Conservation (phyloP, 1,140 invertebrate species). For the Monomorium pharaonis region DNA sequence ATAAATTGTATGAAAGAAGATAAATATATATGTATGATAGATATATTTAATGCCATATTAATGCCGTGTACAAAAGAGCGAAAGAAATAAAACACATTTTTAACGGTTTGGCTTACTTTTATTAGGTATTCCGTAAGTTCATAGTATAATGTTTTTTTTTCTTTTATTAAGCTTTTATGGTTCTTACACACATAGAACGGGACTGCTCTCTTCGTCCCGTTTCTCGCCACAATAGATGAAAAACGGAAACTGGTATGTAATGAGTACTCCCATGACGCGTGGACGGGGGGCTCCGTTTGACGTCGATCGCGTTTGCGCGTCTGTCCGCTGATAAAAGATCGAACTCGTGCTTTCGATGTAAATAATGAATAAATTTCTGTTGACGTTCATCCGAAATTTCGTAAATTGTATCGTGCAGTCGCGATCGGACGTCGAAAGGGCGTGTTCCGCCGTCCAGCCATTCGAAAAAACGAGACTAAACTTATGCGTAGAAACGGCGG, state of each 20-base stretch:
- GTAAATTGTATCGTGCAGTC: background rate
- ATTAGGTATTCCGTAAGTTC: conserved; percentile 85
- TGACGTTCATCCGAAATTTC: background rate
- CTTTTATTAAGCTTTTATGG: conserved; percentile 85
- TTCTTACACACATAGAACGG: conserved; percentile 85
- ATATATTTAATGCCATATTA: background rate
- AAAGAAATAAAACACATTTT: conserved; percentile 44
- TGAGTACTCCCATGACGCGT: conserved; percentile 61
- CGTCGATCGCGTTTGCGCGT: conserved; percentile 16
- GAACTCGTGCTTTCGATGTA: no score
- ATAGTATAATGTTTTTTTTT: conserved; percentile 85
- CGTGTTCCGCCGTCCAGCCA: conserved; percentile 26
- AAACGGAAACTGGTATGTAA: conserved; percentile 77
- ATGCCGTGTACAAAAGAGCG: no score
- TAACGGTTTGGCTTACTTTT: conserved; percentile 85
- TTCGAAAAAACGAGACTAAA: conserved; percentile 74
- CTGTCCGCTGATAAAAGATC: background rate
- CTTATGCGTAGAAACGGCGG: conserved; percentile 73
- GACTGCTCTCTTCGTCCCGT: conserved; percentile 77
- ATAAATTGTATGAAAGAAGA: background rate
- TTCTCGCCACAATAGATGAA: conserved; percentile 78
- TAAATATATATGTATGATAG: background rate
- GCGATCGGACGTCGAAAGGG: conserved; percentile 37
- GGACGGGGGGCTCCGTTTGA: conserved; percentile 48
- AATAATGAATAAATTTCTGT: background rate